phyloP scores from a whole-genome alignment of 35 echinoderm and acorn worm species.

The Ophiothrix spiculata region DNA sequence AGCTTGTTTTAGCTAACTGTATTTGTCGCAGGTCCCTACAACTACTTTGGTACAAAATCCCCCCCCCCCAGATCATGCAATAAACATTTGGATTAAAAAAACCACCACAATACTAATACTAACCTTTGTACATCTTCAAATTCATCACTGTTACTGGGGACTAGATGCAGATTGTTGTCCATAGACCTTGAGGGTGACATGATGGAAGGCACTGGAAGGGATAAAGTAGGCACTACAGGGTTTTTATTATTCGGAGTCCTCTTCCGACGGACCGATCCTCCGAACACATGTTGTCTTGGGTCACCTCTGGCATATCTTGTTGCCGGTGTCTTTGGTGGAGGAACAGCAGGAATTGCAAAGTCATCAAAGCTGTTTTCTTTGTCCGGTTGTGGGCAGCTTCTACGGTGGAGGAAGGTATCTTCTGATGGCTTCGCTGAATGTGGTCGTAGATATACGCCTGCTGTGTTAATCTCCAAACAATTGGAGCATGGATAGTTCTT shows the following conservation, averaged over 20 bases:
- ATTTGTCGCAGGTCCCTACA: too few relatives aligned
- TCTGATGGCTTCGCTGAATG: background rate
- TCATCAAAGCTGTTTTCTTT: conserved; percentile 45
- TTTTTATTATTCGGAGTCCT: conserved; percentile 28
- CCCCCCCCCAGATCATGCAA: too few relatives aligned
- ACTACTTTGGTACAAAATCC: too few relatives aligned
- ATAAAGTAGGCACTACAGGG: conserved; percentile 88
- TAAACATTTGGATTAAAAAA: too few relatives aligned
- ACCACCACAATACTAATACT: too few relatives aligned
- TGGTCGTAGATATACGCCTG: background rate
- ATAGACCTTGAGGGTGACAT: conserved; percentile 60
- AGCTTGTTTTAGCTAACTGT: too few relatives aligned
- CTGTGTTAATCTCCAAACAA: background rate
- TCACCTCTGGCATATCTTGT: conserved; percentile 54
- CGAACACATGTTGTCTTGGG: conserved; percentile 29
- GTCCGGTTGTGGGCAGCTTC: background rate
- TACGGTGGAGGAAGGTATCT: background rate
- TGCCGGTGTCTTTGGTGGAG: conserved; percentile 61
- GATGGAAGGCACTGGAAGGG: conserved; percentile 62
- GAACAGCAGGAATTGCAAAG: conserved; percentile 61
- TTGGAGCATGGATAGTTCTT: conserved; percentile 14
- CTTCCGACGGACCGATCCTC: conserved; percentile 19
- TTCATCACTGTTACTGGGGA: background rate
- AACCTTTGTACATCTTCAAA: conserved; percentile 64
- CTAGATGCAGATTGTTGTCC: conserved; percentile 55